Evolutionary conservation across 2,113 vertebrate genomes (phyloP).

Genomic region (Tetrao urogallus): DNA sequence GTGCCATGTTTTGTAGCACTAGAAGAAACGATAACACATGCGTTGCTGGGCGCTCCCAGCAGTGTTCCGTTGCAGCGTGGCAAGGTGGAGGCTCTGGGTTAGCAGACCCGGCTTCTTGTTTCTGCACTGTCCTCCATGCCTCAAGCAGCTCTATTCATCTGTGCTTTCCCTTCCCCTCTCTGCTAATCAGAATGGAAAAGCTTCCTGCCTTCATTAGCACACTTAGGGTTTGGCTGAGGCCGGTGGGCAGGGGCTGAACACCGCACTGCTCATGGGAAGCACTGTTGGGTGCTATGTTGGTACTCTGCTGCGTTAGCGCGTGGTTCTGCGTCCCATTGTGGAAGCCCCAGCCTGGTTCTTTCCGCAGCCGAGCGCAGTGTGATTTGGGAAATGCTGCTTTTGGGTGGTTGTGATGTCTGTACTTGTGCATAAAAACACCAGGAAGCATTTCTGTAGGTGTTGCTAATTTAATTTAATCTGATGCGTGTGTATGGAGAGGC

Average conservation of each 20-base stretch:
- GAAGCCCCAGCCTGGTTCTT: background rate
- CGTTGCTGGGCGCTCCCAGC: constrained; percentile 20
- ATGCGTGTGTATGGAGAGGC: constrained; percentile 6
- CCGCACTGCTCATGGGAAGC: background rate
- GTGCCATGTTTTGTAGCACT: background rate
- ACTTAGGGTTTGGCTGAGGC: background rate
- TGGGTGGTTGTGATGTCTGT: constrained; percentile 35
- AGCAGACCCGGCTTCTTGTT: constrained; percentile 15
- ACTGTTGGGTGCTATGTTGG: background rate
- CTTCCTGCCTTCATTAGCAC: constrained; percentile 21
- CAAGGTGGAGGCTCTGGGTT: background rate
- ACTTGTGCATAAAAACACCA: constrained; percentile 48
- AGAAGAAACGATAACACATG: constrained; percentile 45
- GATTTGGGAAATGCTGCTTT: background rate
- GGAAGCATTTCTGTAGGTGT: constrained; percentile 67
- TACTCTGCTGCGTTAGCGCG: background rate
- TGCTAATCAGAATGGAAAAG: background rate
- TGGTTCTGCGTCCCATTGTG: background rate
- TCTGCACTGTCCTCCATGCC: constrained; percentile 14
- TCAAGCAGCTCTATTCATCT: constrained; percentile 1
- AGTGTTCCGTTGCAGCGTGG: constrained; percentile 27
- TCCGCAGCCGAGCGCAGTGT: background rate
- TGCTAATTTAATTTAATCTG: constrained; percentile 69
- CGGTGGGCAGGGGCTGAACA: background rate
- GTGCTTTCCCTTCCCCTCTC: background rate